Percentiles rank a stretch among this genome's conserved stretches.
phyloP scores from a whole-genome alignment of 2,113 vertebrate genomes.

The Chaenogobius annularis region DNA sequence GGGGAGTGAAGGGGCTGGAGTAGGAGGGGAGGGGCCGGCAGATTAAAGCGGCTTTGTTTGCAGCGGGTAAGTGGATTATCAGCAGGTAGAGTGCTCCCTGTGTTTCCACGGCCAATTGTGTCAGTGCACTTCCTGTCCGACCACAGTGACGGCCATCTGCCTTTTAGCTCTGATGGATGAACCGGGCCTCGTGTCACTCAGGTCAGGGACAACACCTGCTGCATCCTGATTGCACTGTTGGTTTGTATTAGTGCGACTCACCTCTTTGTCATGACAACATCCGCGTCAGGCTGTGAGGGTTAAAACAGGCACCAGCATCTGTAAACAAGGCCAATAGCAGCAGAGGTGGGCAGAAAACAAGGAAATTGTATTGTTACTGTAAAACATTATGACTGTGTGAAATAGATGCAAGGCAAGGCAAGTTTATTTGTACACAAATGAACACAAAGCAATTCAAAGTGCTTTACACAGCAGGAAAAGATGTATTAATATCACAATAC shows the following conservation, averaged over 20 bases:
- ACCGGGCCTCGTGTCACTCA: conserved; percentile 63
- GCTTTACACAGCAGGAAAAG: no score
- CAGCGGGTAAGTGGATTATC: conserved; percentile 76
- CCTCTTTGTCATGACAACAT: conserved; percentile 51
- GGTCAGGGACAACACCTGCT: conserved; percentile 59
- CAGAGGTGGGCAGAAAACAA: neutral
- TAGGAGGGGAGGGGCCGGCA: conserved; percentile 39
- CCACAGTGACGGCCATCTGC: conserved; percentile 76
- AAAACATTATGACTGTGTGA: neutral
- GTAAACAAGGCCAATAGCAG: neutral
- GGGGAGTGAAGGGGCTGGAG: conserved; percentile 35
- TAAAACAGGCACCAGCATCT: conserved; percentile 21
- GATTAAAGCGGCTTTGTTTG: conserved; percentile 78
- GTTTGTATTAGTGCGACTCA: conserved; percentile 47
- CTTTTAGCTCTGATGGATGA: conserved; percentile 77
- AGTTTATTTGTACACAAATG: no score
- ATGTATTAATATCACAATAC: no score
- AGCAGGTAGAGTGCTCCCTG: conserved; percentile 77
- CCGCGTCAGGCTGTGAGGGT: conserved; percentile 19
- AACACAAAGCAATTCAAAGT: no score
- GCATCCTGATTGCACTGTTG: conserved; percentile 69
- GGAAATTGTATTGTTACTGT: neutral
- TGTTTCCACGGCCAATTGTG: conserved; percentile 67
- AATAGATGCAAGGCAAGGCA: no score
- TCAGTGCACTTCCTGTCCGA: conserved; percentile 73